Conservation (phyloP, 1,140 invertebrate genomes). For the Paralvinella palmiformis region DNA sequence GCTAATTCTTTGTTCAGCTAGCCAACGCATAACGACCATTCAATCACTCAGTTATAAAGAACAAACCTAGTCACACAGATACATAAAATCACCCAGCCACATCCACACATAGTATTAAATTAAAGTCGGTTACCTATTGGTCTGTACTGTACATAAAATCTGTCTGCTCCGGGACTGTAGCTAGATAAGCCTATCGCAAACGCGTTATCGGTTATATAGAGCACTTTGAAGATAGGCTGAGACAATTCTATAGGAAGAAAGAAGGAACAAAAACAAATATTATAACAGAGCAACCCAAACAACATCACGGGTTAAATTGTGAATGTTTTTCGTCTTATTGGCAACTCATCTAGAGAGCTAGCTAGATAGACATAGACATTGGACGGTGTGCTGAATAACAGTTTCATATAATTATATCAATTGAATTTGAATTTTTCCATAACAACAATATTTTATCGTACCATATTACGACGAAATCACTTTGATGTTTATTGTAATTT, state of each 20-base stretch:
- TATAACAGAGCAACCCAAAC: neutral
- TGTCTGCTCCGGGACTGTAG: neutral
- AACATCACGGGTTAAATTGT: neutral
- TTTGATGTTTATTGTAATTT: no score
- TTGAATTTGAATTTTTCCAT: neutral
- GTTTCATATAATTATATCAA: neutral
- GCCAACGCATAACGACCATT: neutral
- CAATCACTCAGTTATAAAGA: neutral
- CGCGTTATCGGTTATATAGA: neutral
- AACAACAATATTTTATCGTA: no score
- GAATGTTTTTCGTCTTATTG: neutral
- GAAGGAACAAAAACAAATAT: neutral
- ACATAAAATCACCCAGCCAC: neutral
- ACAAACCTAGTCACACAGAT: neutral
- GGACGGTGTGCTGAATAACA: neutral
- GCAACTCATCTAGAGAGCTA: no score
- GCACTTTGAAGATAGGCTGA: slow-evolving; percentile 17
- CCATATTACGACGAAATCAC: no score
- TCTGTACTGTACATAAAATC: slow-evolving; percentile 17
- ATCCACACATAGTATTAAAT: neutral
- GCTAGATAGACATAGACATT: no score
- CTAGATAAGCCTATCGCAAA: slow-evolving; percentile 6
- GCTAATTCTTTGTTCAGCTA: neutral
- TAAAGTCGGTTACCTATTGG: neutral
- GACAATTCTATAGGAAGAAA: neutral